Evolutionary conservation across 2,113 vertebrate genomes (phyloP).

Genomic region (Perca schrenkii): DNA sequence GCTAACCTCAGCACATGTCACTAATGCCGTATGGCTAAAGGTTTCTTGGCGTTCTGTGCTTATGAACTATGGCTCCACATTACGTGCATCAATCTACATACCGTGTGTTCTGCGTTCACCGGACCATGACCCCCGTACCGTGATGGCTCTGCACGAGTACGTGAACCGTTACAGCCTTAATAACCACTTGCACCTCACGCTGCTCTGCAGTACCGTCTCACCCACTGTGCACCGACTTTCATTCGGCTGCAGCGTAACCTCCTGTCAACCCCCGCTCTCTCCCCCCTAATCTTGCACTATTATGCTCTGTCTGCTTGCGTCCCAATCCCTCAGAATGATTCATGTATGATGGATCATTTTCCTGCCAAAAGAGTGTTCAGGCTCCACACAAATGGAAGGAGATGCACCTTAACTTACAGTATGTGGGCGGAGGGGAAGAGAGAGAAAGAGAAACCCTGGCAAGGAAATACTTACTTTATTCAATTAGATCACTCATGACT

Average conservation of each 20-base stretch:
- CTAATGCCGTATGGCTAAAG: too few relatives aligned
- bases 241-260: conserved; percentile 58
- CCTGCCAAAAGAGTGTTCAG: conserved; percentile 45
- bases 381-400: conserved; percentile 27
- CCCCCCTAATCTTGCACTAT: conserved; percentile 34
- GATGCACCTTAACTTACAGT: conserved; percentile 23
- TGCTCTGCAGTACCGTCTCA: conserved; percentile 29
- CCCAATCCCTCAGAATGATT: conserved; percentile 41
- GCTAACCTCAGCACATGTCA: too few relatives aligned
- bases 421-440: conserved; percentile 31
- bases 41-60: too few relatives aligned
- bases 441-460: conserved; percentile 41
- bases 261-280: conserved; percentile 46
- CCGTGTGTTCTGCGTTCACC: too few relatives aligned
- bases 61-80: too few relatives aligned
- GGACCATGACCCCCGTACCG: too few relatives aligned
- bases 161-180: too few relatives aligned
- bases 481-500: conserved; percentile 54
- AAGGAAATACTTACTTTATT: conserved; percentile 47
- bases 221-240: conserved; percentile 15
- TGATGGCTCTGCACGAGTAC: too few relatives aligned
- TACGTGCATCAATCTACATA: too few relatives aligned
- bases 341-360: conserved; percentile 50
- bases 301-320: conserved; percentile 40
- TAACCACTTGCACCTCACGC: conserved; percentile 23